These are phyloP conservation scores for Neolamprologus multifasciatus DNA, from an alignment of 2,797 vertebrate species.

Conservation along the genomic window DNA sequence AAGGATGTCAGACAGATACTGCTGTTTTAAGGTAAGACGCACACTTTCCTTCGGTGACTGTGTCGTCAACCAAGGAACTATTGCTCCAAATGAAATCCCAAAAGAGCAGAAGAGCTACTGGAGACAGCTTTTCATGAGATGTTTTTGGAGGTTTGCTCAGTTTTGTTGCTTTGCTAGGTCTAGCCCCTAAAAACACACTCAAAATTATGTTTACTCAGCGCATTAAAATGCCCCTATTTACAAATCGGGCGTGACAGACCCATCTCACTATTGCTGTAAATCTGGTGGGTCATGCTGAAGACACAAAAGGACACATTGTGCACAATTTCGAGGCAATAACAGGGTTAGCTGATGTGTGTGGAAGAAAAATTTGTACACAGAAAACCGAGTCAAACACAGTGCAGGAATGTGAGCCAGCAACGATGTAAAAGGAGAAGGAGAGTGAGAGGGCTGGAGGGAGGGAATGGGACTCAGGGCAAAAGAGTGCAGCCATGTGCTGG, in stretches of 20 bases:
- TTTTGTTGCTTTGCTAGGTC: background rate
- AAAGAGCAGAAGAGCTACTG: background rate
- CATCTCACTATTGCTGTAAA: background rate
- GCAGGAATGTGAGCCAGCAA: conserved; percentile 36
- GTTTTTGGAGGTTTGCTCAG: background rate
- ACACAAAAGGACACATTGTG: background rate
- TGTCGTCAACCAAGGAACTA: background rate
- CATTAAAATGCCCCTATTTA: background rate
- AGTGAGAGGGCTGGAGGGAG: background rate
- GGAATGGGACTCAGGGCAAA: background rate
- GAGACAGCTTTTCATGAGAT: background rate
- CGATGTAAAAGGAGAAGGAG: conserved; percentile 9
- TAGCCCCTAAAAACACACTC: background rate
- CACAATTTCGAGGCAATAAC: background rate
- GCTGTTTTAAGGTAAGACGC: background rate
- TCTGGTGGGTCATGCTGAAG: background rate
- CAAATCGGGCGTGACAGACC: background rate
- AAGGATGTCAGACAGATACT: background rate
- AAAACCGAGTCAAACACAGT: background rate
- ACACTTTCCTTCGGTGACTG: no score
- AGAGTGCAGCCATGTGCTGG: conserved; percentile 44
- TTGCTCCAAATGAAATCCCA: background rate
- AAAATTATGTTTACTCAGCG: background rate
- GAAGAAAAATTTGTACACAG: background rate
- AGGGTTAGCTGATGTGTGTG: background rate